A percentile compares a stretch with the other conserved stretches of the same genome.
phyloP scores from a whole-genome alignment of 1,140 invertebrate genomes.

The Drosophila athabasca region DNA sequence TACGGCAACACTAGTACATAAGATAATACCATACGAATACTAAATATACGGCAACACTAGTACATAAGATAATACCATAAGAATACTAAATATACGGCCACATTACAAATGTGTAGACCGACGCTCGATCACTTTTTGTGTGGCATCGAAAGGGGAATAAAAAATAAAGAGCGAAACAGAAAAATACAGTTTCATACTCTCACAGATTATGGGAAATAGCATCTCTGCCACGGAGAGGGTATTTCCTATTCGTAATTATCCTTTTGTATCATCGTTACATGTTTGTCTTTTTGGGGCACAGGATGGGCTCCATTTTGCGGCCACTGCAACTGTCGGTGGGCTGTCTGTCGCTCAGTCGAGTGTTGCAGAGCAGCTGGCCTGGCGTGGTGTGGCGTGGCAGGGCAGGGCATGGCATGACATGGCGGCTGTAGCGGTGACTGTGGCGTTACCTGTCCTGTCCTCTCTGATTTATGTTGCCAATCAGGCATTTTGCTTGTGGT shows the following conservation, averaged over 20 bases:
- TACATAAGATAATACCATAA: no score
- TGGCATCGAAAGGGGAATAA: no score
- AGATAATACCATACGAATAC: no score
- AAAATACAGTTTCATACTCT: no score
- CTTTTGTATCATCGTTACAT: background rate
- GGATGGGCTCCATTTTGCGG: slow-evolving; percentile 38
- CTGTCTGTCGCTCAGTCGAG: slow-evolving; percentile 12
- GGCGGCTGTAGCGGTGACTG: slow-evolving; percentile 38
- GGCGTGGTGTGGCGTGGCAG: background rate
- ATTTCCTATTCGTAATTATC: background rate
- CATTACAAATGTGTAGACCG: no score
- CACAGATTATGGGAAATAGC: no score
- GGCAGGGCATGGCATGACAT: background rate
- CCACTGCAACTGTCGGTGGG: slow-evolving; percentile 32
- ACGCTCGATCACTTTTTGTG: no score
- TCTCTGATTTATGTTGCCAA: slow-evolving; percentile 76
- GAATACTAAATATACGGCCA: no score
- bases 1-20: no score
- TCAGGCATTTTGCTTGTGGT: slow-evolving; percentile 72
- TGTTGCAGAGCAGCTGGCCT: background rate
- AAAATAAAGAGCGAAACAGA: no score
- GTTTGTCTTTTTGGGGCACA: slow-evolving; percentile 15
- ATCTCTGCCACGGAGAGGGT: slow-evolving; percentile 8
- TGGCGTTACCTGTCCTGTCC: slow-evolving; percentile 38
- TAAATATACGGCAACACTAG: no score